phyloP scores from a whole-genome alignment of 2,797 vertebrate genomes.

The Cuculus canorus region DNA sequence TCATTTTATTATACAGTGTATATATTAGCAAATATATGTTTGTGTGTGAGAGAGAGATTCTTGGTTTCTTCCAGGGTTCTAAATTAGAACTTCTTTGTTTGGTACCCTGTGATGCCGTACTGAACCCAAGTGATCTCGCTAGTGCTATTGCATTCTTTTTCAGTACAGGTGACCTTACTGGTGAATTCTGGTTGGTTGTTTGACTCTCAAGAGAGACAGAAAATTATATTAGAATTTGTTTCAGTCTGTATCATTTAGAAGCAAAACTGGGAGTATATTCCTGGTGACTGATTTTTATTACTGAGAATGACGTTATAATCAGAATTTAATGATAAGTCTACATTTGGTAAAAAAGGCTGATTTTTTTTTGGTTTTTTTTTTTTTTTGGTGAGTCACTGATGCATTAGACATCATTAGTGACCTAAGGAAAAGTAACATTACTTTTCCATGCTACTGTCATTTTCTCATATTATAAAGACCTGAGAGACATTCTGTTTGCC shows the following conservation, averaged over 20 bases:
- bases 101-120: neutral
- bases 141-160: neutral
- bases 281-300: neutral
- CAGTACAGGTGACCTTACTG: neutral
- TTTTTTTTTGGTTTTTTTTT: neutral
- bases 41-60: neutral
- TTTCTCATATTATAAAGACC: neutral
- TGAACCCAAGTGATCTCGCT: neutral
- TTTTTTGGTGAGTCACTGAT: neutral
- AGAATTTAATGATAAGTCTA: neutral
- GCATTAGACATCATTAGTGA: neutral
- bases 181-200: neutral
- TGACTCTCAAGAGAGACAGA: neutral
- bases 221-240: neutral
- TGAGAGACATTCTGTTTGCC: neutral
- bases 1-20: neutral
- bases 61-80: neutral
- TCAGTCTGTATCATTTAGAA: neutral
- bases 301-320: neutral
- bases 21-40: neutral
- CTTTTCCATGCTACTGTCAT: neutral
- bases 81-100: neutral
- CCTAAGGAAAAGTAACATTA: neutral
- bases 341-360: neutral
- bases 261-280: neutral